Evolutionary conservation across 2,797 vertebrate species (phyloP).

Genomic region (Tinamus major): DNA sequence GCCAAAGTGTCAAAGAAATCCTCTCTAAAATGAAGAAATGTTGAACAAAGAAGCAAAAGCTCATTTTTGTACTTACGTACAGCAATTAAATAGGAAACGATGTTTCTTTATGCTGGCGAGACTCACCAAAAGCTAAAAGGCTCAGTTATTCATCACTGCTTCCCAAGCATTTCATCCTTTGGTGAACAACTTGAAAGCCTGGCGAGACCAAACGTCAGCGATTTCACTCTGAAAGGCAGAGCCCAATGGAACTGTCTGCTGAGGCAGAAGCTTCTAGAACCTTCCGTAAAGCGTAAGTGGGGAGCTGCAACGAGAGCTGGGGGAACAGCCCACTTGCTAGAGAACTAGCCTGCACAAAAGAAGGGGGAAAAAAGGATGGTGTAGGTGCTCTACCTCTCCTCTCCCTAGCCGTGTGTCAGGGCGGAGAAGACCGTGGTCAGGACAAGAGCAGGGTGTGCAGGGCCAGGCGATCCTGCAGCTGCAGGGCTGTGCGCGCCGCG

Average conservation of each 20-base stretch:
- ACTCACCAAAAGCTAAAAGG: slow-evolving; percentile 42
- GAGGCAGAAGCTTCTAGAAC: not conserved
- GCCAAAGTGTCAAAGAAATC: not conserved
- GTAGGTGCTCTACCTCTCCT: not conserved
- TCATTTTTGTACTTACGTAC: slow-evolving; percentile 9
- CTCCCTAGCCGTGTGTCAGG: fast-evolving
- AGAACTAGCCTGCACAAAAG: not conserved
- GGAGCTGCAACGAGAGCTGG: slow-evolving; percentile 11
- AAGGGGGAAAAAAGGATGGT: not conserved
- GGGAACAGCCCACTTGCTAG: slow-evolving; percentile 3
- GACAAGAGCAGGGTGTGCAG: fast-evolving
- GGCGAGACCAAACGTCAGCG: slow-evolving; percentile 30
- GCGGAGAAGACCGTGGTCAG: not conserved
- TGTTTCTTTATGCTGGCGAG: slow-evolving; percentile 1
- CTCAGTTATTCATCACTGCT: slow-evolving; percentile 26
- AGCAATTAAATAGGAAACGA: slow-evolving; percentile 42
- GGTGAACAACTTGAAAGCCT: slow-evolving; percentile 57
- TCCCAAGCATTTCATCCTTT: slow-evolving; percentile 48
- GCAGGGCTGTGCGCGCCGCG: not conserved
- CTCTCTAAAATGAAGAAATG: not conserved
- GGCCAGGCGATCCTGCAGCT: not conserved
- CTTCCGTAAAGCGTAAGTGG: slow-evolving; percentile 14
- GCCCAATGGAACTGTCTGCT: not conserved
- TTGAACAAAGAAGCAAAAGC: not conserved
- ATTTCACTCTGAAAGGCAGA: slow-evolving; percentile 51